Conservation (phyloP, 2,888 invertebrate genomes). For the Lithodes maja region DNA sequence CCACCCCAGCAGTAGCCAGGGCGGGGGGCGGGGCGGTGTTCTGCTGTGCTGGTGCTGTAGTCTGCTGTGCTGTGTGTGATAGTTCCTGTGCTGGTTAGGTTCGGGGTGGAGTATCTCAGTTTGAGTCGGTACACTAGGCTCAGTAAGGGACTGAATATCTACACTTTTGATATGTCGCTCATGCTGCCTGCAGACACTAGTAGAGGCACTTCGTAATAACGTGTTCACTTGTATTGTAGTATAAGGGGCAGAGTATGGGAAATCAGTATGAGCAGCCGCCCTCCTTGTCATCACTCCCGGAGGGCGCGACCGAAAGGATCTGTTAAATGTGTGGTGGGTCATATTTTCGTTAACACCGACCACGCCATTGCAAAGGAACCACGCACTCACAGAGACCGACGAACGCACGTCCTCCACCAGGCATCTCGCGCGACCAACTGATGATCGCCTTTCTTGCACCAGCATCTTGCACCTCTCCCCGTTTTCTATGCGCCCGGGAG, state of each 20-base stretch:
- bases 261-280: background rate
- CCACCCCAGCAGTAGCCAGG: slow-evolving; percentile 30
- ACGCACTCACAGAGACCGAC: slow-evolving; percentile 2
- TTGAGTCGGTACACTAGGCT: background rate
- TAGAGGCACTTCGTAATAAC: background rate
- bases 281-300: background rate
- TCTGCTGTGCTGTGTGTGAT: background rate
- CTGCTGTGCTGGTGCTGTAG: background rate
- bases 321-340: background rate
- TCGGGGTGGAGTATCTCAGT: background rate
- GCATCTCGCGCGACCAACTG: slow-evolving; percentile 24
- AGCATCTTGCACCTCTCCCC: slow-evolving; percentile 17
- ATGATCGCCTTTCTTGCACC: background rate
- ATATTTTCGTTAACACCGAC: background rate
- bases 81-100: background rate
- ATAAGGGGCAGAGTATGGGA: background rate
- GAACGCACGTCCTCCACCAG: background rate
- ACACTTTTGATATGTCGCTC: slow-evolving; percentile 22
- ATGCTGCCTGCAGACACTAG: background rate
- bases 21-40: background rate
- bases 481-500: slow-evolving; percentile 22
- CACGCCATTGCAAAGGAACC: background rate
- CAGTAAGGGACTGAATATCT: slow-evolving; percentile 4
- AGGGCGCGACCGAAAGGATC: background rate
- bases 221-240: background rate